Evolutionary conservation across 2,113 vertebrate genomes (phyloP).

Genomic region (Ivindomyrus marchei): DNA sequence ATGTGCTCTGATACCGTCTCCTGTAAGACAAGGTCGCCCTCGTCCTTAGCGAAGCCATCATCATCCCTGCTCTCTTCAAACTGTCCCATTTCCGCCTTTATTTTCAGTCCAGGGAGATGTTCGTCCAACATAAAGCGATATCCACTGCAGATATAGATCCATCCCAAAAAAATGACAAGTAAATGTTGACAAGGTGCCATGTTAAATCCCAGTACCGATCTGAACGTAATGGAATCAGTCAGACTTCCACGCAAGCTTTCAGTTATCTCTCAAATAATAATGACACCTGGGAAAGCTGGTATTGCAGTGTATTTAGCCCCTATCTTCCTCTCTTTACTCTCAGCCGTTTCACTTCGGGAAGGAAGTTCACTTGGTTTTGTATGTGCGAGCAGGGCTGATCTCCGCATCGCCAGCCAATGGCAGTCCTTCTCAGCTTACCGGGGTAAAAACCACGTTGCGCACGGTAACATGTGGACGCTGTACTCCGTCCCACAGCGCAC

Average conservation of each 20-base stretch:
- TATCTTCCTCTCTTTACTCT: not conserved
- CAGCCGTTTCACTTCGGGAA: constrained; percentile 6
- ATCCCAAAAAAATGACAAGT: constrained; percentile 64
- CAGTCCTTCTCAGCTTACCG: constrained; percentile 53
- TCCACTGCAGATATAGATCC: constrained; percentile 61
- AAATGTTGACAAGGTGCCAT: constrained; percentile 61
- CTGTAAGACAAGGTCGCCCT: constrained; percentile 37
- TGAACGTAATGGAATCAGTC: not conserved
- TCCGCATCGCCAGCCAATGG: constrained; percentile 45
- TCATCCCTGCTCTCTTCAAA: constrained; percentile 23
- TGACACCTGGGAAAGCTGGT: constrained; percentile 43
- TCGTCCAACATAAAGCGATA: constrained; percentile 54
- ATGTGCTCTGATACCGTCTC: constrained; percentile 85
- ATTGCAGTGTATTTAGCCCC: not conserved
- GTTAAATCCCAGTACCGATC: not conserved
- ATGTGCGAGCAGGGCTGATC: constrained; percentile 38
- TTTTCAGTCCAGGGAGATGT: constrained; percentile 36
- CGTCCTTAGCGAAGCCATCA: constrained; percentile 28
- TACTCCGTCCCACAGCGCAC: not conserved
- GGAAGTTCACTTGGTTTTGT: constrained; percentile 39
- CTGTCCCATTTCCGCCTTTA: constrained; percentile 40
- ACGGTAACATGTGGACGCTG: not conserved
- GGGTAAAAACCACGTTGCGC: constrained; percentile 54
- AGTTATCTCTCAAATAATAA: constrained; percentile 38
- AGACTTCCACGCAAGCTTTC: constrained; percentile 29